Conservation (phyloP, 2,797 vertebrate genomes). For the Rhinogobio ventralis region DNA sequence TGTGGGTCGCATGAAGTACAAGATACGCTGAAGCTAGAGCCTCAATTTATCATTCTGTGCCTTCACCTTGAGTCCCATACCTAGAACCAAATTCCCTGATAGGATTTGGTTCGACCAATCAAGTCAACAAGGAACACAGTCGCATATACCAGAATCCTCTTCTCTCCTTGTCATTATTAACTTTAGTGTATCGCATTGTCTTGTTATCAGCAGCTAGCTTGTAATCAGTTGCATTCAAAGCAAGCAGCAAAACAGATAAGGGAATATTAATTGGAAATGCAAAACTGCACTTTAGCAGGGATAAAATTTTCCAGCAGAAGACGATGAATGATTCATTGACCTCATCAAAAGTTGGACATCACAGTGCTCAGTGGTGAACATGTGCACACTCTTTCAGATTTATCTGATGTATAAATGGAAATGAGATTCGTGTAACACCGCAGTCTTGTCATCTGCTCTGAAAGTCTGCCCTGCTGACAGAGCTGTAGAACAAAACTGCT, state of each 20-base stretch:
- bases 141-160: constrained; percentile 1
- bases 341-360: constrained; percentile 56
- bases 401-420: constrained; percentile 24
- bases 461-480: not conserved
- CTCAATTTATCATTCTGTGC: constrained; percentile 27
- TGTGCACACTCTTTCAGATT: constrained; percentile 25
- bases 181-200: constrained; percentile 18
- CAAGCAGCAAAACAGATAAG: constrained; percentile 56
- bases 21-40: constrained; percentile 23
- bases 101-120: not conserved
- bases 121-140: not conserved
- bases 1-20: constrained; percentile 29
- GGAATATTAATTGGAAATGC: constrained; percentile 59
- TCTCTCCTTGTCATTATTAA: not conserved
- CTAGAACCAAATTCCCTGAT: not conserved
- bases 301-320: constrained; percentile 55
- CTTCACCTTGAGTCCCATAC: constrained; percentile 25
- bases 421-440: not conserved
- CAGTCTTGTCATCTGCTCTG: not conserved
- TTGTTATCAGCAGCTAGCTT: constrained; percentile 55
- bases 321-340: constrained; percentile 71
- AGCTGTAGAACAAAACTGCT: no score
- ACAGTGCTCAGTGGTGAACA: constrained; percentile 9
- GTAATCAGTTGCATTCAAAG: constrained; percentile 58
- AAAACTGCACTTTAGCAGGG: constrained; percentile 53